Conservation (phyloP, 2,888 invertebrate species). For the Brachylomia viminalis region DNA sequence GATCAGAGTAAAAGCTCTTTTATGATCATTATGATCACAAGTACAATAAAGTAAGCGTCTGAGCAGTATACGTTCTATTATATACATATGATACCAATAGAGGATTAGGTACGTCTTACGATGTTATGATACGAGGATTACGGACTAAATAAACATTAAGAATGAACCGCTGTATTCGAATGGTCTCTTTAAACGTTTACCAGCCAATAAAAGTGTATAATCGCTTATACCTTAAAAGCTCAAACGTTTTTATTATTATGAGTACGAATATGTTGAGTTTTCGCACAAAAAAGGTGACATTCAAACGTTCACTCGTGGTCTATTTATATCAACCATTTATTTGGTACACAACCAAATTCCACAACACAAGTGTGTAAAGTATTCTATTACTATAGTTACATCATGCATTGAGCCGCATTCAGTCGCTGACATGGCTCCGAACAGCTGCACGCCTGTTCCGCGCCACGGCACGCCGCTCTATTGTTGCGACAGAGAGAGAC, state of each 20-base stretch:
- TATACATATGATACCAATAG: slow-evolving; percentile 19
- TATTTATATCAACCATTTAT: slow-evolving; percentile 73
- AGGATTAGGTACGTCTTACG: slow-evolving; percentile 44
- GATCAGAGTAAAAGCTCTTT: background rate
- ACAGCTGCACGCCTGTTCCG: slow-evolving; percentile 86
- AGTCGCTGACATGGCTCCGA: slow-evolving; percentile 81
- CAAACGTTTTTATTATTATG: slow-evolving; percentile 55
- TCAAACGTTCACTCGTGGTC: slow-evolving; percentile 65
- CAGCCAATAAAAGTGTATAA: slow-evolving; percentile 53
- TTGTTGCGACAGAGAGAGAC: slow-evolving; percentile 76
- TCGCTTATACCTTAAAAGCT: slow-evolving; percentile 50
- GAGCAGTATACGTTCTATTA: slow-evolving; percentile 12
- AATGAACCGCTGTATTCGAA: slow-evolving; percentile 26
- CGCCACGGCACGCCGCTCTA: slow-evolving; percentile 77
- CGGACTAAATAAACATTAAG: slow-evolving; percentile 37
- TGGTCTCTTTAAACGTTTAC: slow-evolving; percentile 30
- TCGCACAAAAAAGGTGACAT: slow-evolving; percentile 63
- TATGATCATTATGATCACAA: slow-evolving; percentile 5
- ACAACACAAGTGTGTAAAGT: slow-evolving; percentile 73
- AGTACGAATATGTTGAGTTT: slow-evolving; percentile 46
- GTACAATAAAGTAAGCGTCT: slow-evolving; percentile 27
- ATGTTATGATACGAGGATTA: slow-evolving; percentile 48
- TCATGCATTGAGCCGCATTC: slow-evolving; percentile 80
- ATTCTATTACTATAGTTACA: slow-evolving; percentile 83
- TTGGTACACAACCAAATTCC: slow-evolving; percentile 69